phyloP scores from a whole-genome alignment of 2,113 vertebrate species.

The Takifugu bimaculatus region DNA sequence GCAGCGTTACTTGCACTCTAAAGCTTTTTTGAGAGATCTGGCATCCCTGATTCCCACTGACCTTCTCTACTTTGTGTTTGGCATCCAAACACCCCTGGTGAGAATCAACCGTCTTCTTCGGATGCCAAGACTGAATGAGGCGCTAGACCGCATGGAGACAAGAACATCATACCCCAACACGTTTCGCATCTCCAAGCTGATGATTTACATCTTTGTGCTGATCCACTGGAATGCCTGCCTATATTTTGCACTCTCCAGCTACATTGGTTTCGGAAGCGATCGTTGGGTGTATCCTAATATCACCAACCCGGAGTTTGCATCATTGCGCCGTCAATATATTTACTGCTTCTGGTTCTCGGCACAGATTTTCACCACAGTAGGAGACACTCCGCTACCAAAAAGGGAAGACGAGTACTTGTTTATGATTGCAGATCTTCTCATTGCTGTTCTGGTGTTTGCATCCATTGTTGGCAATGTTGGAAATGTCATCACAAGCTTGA shows the following conservation, averaged over 20 bases:
- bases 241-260: conserved; percentile 84
- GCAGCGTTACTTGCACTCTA: conserved; percentile 75
- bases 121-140: conserved; percentile 75
- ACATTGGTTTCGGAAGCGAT: conserved; percentile 82
- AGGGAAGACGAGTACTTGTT: conserved; percentile 85
- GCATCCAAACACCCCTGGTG: conserved; percentile 67
- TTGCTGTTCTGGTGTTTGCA: conserved; percentile 89
- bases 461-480: conserved; percentile 87
- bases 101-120: conserved; percentile 86
- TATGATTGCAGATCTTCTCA: conserved; percentile 82
- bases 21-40: conserved; percentile 75
- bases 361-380: conserved; percentile 84
- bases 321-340: conserved; percentile 81
- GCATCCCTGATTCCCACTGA: conserved; percentile 82
- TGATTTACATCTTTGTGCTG: conserved; percentile 84
- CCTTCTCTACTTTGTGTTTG: conserved; percentile 74
- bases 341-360: conserved; percentile 92
- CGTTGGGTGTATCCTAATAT: conserved; percentile 87
- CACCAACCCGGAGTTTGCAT: conserved; percentile 59
- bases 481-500: conserved; percentile 78
- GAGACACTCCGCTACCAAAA: conserved; percentile 75
- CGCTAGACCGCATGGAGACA: conserved; percentile 85
- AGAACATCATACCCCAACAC: conserved; percentile 81
- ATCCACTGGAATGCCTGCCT: conserved; percentile 91
- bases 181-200: conserved; percentile 85